Conservation (phyloP, 2,113 vertebrate species). For the Actinemys pallida region DNA sequence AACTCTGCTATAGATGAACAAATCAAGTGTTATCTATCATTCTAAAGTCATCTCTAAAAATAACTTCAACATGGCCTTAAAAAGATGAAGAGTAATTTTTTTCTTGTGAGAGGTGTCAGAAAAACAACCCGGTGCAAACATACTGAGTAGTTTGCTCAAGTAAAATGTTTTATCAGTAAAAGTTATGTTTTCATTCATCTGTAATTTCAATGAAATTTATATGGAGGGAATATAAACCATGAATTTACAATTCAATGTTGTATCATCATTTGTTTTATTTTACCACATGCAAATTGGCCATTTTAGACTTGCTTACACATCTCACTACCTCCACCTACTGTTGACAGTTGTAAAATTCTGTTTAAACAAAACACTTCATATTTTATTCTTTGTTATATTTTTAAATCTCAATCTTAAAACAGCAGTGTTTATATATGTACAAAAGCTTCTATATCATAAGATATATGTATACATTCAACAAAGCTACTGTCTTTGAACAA, state of each 20-base stretch:
- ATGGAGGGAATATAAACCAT: background rate
- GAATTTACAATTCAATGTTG: background rate
- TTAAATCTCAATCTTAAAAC: background rate
- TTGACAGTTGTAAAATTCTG: background rate
- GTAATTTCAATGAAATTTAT: background rate
- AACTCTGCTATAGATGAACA: background rate
- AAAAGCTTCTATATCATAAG: background rate
- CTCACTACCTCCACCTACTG: constrained; percentile 80
- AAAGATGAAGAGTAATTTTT: background rate
- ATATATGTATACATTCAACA: background rate
- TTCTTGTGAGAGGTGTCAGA: background rate
- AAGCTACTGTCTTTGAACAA: background rate
- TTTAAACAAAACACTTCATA: background rate
- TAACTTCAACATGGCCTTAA: background rate
- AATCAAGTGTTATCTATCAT: background rate
- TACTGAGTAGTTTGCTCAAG: background rate
- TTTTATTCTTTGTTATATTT: accelerated
- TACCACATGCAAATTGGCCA: background rate
- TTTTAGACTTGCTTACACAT: background rate
- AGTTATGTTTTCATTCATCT: background rate
- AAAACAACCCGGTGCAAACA: background rate
- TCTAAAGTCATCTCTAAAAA: background rate
- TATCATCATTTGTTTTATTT: background rate
- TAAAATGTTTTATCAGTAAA: background rate
- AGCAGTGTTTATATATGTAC: background rate